Percentiles rank a stretch among this genome's conserved stretches.
These are phyloP conservation scores for Ischnura elegans DNA, from an alignment of 2,888 invertebrate species.

Conservation along the genomic window DNA sequence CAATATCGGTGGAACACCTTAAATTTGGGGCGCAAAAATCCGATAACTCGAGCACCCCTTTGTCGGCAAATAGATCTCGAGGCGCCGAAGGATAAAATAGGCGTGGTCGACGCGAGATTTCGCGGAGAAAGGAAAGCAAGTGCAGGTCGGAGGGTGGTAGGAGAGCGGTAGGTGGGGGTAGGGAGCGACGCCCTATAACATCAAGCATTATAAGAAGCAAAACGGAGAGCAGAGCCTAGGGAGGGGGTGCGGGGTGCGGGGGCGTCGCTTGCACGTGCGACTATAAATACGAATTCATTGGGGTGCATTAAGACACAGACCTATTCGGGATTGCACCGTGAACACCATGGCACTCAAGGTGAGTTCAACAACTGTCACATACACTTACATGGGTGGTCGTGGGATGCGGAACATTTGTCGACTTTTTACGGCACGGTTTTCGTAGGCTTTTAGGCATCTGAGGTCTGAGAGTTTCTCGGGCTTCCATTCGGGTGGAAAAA, in stretches of 20 bases:
- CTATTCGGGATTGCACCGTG: neutral
- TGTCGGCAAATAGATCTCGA: neutral
- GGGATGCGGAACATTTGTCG: too few relatives aligned
- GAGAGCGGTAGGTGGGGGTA: neutral
- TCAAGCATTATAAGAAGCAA: conserved; percentile 26
- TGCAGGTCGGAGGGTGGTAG: neutral
- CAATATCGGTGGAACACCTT: neutral
- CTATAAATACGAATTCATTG: conserved; percentile 51
- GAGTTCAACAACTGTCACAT: neutral
- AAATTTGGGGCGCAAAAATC: neutral
- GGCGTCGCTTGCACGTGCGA: conserved; percentile 26
- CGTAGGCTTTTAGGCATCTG: too few relatives aligned
- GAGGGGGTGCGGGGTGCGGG: neutral
- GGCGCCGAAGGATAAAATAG: conserved; percentile 36
- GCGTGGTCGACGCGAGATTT: conserved; percentile 58
- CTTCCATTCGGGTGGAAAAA: too few relatives aligned
- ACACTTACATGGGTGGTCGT: too few relatives aligned
- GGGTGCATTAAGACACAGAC: conserved; percentile 42
- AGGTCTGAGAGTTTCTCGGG: too few relatives aligned
- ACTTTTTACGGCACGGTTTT: too few relatives aligned
- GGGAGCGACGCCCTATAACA: conserved; percentile 59
- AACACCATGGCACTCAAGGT: conserved; percentile 58
- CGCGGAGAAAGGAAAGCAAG: conserved; percentile 59
- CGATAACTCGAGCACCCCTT: neutral
- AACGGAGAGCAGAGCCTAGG: neutral